Evolutionary conservation across 2,888 invertebrate genomes (phyloP), one percentile per base, ranked within the genome.

Genomic region (Pocota personata): DNA sequence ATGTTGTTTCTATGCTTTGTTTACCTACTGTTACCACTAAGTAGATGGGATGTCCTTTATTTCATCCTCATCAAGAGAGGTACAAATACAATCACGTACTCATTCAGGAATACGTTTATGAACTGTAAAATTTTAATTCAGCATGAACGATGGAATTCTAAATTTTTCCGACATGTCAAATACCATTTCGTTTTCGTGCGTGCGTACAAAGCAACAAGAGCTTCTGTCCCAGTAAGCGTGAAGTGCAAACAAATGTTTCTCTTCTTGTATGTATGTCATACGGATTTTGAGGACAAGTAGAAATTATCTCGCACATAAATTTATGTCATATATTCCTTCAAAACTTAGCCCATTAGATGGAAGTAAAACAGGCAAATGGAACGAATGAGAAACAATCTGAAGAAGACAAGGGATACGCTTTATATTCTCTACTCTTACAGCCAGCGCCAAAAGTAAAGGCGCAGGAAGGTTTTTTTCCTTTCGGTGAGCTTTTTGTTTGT

Each of bases 361-460:
- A 21, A 19, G 58, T 50, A 58, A 27, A 37, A 43, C 27, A 76
- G 27, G 12, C 43, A 48, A 72, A 72, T 46, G 32, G 55, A 67
- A 67, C 40, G 32, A 40, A 43, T 30, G 58, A 32, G 27, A 50
- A 12, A 43, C 27, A 14, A 58, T 77, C 58, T 14, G 2, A 60
- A n/a, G 4, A 78, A 78, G 78, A 78, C 67, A 79, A 75, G 75
- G 69, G 73, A 84, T 64, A 62, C 62, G 60, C 55, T 73, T 14
- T 19, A 55, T 69, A 16, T 52, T 27, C 27, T 3, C 16, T 72
- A 1, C 30, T 60, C n/a, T 10, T 40, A 40, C 40, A 40, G 40
- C 14, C 40, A 40, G 14, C 4, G 40, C 14, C 40, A 40, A 3
- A 40, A 40, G 12, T 40, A 6, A 40, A 40, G 40, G 40, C 14